Percentiles rank a stretch among this genome's conserved stretches.
phyloP scores from a whole-genome alignment of 2,113 vertebrate genomes.

The Burhinus bistriatus region DNA sequence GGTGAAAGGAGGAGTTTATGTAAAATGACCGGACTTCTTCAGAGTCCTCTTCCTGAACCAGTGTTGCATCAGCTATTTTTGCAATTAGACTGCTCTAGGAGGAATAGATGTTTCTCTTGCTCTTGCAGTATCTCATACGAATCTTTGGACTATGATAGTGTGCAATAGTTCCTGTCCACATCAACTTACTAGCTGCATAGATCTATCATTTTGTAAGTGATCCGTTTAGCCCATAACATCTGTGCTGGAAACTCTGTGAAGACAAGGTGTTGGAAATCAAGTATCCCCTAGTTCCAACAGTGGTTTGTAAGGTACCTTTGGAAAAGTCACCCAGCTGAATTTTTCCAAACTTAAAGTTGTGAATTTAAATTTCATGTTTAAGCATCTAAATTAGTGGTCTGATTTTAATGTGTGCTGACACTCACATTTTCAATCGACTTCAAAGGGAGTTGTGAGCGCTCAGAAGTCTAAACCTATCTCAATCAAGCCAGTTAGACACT shows the following conservation, averaged over 20 bases:
- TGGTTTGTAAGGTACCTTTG: background rate
- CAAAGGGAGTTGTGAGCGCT: conserved; percentile 42
- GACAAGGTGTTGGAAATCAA: background rate
- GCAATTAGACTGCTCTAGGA: background rate
- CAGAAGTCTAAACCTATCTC: conserved; percentile 69
- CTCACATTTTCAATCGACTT: conserved; percentile 52
- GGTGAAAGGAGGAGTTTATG: background rate
- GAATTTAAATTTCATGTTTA: conserved; percentile 43
- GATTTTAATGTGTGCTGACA: conserved; percentile 66
- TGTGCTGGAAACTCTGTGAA: background rate
- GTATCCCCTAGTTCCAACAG: background rate
- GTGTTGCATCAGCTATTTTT: background rate
- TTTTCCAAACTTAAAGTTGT: conserved; percentile 23
- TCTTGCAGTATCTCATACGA: background rate
- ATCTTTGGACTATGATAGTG: background rate
- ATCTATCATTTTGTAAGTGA: background rate
- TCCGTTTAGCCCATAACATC: background rate
- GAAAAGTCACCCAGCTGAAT: background rate
- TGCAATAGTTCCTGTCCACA: background rate
- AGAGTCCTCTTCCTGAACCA: background rate
- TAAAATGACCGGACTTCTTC: background rate
- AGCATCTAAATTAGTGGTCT: conserved; percentile 63
- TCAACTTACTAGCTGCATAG: background rate
- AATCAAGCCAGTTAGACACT: conserved; percentile 56
- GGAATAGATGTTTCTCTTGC: background rate